phyloP scores from a whole-genome alignment of 2,797 vertebrate genomes.

The Coregonus ussuriensis region DNA sequence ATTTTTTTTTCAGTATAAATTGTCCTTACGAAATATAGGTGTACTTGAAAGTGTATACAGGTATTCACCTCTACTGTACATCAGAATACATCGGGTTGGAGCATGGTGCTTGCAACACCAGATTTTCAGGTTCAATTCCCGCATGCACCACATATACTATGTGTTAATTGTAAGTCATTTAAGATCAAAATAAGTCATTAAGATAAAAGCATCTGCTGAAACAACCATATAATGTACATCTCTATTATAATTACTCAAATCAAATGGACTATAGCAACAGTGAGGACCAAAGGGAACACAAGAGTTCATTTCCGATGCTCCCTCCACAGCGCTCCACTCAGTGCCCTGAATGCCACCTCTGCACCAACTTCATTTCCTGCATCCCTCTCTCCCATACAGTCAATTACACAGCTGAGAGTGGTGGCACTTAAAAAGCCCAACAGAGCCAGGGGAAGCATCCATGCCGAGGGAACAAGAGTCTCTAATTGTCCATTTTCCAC shows the following conservation, averaged over 20 bases:
- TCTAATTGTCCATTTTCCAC: not conserved
- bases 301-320: not conserved
- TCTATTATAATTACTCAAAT: not conserved
- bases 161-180: not conserved
- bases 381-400: not conserved
- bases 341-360: not conserved
- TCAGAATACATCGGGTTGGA: no score
- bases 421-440: constrained; percentile 2
- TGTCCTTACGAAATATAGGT: not conserved
- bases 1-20: no score
- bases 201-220: not conserved
- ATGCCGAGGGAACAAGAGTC: not conserved
- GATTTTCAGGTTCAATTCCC: not conserved
- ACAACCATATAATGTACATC: not conserved
- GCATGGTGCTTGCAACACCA: not conserved
- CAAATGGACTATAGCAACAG: not conserved
- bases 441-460: not conserved
- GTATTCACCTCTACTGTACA: not conserved
- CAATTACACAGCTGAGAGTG: not conserved
- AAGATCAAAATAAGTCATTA: not conserved
- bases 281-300: not conserved
- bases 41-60: not conserved
- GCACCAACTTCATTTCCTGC: not conserved
- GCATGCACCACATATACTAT: not conserved
- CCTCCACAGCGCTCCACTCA: not conserved